These are phyloP conservation scores for Elaphurus davidianus DNA, from an alignment of 2,113 vertebrate species.

Conservation along the genomic window DNA sequence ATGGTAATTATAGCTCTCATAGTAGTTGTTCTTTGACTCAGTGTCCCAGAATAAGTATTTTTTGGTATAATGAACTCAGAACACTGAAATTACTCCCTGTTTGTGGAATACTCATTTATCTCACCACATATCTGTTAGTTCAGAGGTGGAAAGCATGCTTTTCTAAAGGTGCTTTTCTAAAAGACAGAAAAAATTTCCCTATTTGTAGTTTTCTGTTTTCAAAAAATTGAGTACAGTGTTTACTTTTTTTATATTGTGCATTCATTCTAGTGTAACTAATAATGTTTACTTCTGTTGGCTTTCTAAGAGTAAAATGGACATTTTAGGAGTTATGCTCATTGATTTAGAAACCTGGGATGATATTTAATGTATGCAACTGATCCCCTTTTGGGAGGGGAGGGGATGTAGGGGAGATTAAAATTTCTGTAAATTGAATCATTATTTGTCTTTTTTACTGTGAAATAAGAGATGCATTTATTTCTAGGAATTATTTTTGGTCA, in stretches of 20 bases:
- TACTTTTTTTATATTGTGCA: neutral
- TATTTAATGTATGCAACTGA: neutral
- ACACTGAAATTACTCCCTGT: conserved; percentile 35
- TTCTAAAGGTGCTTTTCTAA: neutral
- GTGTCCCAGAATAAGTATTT: conserved; percentile 29
- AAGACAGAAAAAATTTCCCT: neutral
- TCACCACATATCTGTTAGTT: neutral
- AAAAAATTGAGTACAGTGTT: neutral
- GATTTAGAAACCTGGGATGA: neutral
- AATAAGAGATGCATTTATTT: neutral
- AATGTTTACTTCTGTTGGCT: neutral
- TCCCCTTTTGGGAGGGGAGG: neutral
- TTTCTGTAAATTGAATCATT: neutral
- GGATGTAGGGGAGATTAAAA: neutral
- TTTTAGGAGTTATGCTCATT: neutral
- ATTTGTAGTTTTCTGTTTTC: neutral
- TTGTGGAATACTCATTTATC: conserved; percentile 12
- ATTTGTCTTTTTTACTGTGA: neutral
- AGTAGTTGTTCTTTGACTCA: conserved; percentile 29
- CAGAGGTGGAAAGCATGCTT: neutral
- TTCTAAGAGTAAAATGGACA: neutral
- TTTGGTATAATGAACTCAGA: conserved; percentile 20
- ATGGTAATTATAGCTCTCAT: conserved; percentile 28
- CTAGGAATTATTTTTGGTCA: conserved; percentile 11
- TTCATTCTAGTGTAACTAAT: neutral